Percentiles rank a stretch among this genome's conserved stretches.
These are phyloP conservation scores for Pampus argenteus DNA, from an alignment of 2,797 vertebrate genomes.

Conservation along the genomic window DNA sequence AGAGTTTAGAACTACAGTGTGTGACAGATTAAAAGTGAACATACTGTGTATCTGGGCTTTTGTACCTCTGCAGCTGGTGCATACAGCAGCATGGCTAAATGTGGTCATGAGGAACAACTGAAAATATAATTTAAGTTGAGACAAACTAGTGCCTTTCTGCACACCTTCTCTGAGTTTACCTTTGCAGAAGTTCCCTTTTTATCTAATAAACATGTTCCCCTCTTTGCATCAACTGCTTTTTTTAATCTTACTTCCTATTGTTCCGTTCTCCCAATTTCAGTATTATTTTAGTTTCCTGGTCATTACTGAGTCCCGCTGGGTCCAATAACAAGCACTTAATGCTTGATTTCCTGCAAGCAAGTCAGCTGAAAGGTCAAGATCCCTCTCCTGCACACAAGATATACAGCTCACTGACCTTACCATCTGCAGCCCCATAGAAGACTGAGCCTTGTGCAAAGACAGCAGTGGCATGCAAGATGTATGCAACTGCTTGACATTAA, in stretches of 20 bases:
- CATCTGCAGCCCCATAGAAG: slow-evolving; percentile 44
- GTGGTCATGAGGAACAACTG: slow-evolving; percentile 23
- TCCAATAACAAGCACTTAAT: slow-evolving; percentile 56
- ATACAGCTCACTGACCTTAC: slow-evolving; percentile 65
- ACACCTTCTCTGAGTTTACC: not conserved
- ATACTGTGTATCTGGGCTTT: slow-evolving; percentile 24
- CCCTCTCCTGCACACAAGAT: slow-evolving; percentile 51
- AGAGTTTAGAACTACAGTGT: not conserved
- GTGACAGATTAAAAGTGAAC: not conserved
- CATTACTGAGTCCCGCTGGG: slow-evolving; percentile 49
- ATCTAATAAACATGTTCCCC: slow-evolving; percentile 5
- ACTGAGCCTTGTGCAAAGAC: slow-evolving; percentile 43
- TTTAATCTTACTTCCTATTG: slow-evolving; percentile 8
- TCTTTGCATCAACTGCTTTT: slow-evolving; percentile 4
- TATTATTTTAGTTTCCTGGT: slow-evolving; percentile 37
- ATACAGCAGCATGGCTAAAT: slow-evolving; percentile 24
- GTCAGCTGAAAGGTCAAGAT: slow-evolving; percentile 70
- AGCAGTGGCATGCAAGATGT: slow-evolving; percentile 36
- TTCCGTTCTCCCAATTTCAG: slow-evolving; percentile 10
- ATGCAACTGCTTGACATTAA: slow-evolving; percentile 60
- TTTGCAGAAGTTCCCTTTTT: not conserved
- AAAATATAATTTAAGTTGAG: slow-evolving; percentile 27
- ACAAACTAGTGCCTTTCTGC: not conserved
- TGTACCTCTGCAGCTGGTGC: slow-evolving; percentile 34
- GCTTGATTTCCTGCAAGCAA: slow-evolving; percentile 58